Conservation (phyloP, 2,113 vertebrate genomes). For the Mormyrus lacerda region DNA sequence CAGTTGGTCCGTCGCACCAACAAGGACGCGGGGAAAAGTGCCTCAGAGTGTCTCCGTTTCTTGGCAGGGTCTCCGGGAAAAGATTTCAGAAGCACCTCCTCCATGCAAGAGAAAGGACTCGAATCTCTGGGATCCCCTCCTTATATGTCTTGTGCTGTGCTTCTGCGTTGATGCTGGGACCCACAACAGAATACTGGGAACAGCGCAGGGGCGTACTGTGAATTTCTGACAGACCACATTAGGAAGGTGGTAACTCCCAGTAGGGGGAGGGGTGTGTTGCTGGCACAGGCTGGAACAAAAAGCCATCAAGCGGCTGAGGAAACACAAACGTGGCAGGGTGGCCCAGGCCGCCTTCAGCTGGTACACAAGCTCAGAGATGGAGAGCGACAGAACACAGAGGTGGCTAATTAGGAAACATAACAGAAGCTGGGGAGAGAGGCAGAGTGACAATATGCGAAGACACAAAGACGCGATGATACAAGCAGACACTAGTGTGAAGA, state of each 20-base stretch:
- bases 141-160: not conserved
- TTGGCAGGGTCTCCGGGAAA: not conserved
- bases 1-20: not conserved
- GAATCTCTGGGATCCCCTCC: not conserved
- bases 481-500: not conserved
- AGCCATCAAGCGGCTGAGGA: slow-evolving; percentile 1
- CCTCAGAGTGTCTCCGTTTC: not conserved
- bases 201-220: not conserved
- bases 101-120: not conserved
- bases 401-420: not conserved
- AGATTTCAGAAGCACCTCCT: not conserved
- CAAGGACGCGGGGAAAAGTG: not conserved
- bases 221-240: slow-evolving; percentile 3
- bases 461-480: not conserved
- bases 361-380: not conserved
- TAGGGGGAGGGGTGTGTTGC: not conserved
- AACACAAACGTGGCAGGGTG: not conserved
- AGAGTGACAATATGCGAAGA: not conserved
- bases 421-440: not conserved
- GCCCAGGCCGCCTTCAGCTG: not conserved
- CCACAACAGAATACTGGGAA: not conserved
- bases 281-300: not conserved
- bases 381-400: not conserved
- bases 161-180: not conserved
- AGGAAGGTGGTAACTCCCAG: not conserved